Percentiles rank a stretch among this genome's conserved stretches.
Conservation (phyloP, 2,113 vertebrate species). For the Antechinus stuartii region DNA sequence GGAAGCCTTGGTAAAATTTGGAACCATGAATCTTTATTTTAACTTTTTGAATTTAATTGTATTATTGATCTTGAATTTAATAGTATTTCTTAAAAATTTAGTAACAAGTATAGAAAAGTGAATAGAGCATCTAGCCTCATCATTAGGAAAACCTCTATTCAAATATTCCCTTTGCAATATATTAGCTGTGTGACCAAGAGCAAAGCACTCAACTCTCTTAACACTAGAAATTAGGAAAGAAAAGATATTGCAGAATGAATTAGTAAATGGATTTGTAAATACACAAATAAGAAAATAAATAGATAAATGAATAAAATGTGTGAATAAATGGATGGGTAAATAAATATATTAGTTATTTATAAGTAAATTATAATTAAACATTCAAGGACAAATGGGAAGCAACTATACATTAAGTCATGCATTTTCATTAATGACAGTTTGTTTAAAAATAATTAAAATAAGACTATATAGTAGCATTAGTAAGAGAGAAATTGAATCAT, state of each 20-base stretch:
- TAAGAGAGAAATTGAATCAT: not conserved
- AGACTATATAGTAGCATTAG: not conserved
- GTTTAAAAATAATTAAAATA: not conserved
- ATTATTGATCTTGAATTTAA: not conserved
- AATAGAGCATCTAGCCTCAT: not conserved
- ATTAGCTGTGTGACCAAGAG: not conserved
- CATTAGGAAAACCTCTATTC: not conserved
- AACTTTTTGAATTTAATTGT: not conserved
- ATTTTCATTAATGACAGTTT: not conserved
- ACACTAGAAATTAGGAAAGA: not conserved
- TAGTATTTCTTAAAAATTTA: not conserved
- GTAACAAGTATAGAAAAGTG: not conserved
- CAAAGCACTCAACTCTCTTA: not conserved
- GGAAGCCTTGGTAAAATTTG: not conserved
- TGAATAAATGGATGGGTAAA: not conserved
- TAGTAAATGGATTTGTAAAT: not conserved
- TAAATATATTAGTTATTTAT: not conserved
- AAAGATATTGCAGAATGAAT: not conserved
- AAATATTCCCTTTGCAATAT: not conserved
- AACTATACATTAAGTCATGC: not conserved
- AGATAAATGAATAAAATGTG: not conserved
- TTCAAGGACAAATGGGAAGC: not conserved
- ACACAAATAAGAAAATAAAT: not conserved
- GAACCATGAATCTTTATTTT: not conserved
- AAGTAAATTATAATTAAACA: not conserved